Evolutionary conservation across 1,140 invertebrate species (phyloP), one percentile per base, ranked within the genome.

Genomic region (Sinonovacula constricta): DNA sequence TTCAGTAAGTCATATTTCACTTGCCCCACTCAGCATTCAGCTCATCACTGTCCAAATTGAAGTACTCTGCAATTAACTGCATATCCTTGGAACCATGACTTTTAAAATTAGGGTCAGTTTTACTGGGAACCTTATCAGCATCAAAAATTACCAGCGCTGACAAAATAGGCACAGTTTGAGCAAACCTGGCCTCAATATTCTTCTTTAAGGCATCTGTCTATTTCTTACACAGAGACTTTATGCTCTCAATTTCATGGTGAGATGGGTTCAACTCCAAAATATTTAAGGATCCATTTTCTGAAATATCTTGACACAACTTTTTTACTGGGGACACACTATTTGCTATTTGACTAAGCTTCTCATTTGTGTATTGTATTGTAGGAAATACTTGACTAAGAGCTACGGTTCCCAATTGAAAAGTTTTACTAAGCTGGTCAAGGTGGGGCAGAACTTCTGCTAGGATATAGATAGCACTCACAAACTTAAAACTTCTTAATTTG

Each of bases 401-500:
- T 10, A 62, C 59, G 33, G 59, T 62, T 5, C 59, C 59, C 7
- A 18, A 3, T n/a, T 62, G 59, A 62, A 62, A 62, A 30, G 59
- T 62, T 62, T 12, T 12, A 31, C 26, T 4, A n/a, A 30, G 28
- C 59, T 15, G 33, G 31, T 10, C 33, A 31, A 12, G 59, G 59
- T 30, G 33, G 28, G 31, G 31, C 18, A 63, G 31, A 24, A 63
- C 30, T 31, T 31, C 10, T 0, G 26, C 34, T 18, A 63, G 60
- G 24, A 63, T 31, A 33, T 63, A 63, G 31, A 63, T 30, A 22
- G 51, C 31, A 54, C 76, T 60, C 2, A 79, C 14, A 70, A 79
- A 79, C 45, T 79, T 70, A 0, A 79, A 3, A 7, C 12, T 12
- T 54, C 15, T 63, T 36, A 80, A 39, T 26, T 57, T 80, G 24